Evolutionary conservation across 2,113 vertebrate genomes (phyloP), one percentile per base, ranked within the genome.

Genomic region (Speoplatyrhinus poulsoni): DNA sequence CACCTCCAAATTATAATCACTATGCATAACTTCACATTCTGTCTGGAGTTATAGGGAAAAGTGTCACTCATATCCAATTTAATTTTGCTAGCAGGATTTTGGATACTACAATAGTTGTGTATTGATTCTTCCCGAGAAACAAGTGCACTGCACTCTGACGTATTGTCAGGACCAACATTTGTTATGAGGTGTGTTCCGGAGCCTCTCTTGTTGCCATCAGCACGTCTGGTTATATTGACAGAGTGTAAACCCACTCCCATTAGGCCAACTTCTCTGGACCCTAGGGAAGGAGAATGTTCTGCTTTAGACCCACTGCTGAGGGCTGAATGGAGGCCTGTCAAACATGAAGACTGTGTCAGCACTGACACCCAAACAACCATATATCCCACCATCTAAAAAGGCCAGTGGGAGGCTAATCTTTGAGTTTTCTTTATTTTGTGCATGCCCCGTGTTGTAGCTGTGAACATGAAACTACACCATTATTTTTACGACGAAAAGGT

Each of bases 261-360:
- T 57, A 63, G 52, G 65, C 46, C n/a, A 46, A 68, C 73, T 67
- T 33, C 62, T 59, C 64, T 66, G 60, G 72, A 50, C 76, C 77
- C 76, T 79, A 70, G 80, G 79, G 79, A 61, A 56, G 64, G 60
- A 67, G 62, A 79, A 67, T 81, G 69, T 81, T 49, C 70, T 69
- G 71, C 74, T 80, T 69, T 67, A 36, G 73, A 71, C 53, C 69
- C 60, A 85, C 78, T 87, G 72, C 74, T 67, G 55, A 46, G 55
- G 62, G 63, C 57, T 76, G 80, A 84, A 88, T 87, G 77, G 76
- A 89, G 67, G 60, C 56, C 69, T 77, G 81, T 75, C 82, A 85
- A 75, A 79, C 73, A 75, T 76, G 62, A 79, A 80, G 75, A 65
- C 68, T 70, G 75, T 83, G 81, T 72, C 54, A 66, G 74, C 36